Base-by-base conservation (phyloP, 1,140 invertebrate species). In the Zaprionus tsacasi region DNA sequence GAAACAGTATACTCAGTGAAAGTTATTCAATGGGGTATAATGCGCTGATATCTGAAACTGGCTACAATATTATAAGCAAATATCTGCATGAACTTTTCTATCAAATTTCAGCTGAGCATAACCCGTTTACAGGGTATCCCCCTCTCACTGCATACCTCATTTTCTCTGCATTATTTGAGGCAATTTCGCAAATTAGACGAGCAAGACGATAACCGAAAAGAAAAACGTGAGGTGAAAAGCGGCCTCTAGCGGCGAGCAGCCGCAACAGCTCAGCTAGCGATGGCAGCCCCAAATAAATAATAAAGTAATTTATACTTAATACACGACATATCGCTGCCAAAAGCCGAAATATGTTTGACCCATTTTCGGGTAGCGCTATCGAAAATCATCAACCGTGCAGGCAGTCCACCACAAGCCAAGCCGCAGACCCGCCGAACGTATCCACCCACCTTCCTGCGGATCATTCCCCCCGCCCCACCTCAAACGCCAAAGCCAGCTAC, bases 221-320 rank as follows among this genome's bases (percentile, higher is more conserved):
- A 6, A 72, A 67, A 72, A 58, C 70, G 63, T 71, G 63, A 43
- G 38, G 10, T 40, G 55, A 33, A 33, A 56, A 55, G 48, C 50
- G 61, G 30, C 35, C 17, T 58, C 17, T 17, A 21, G 38, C 57
- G n/a, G 40, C 35, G 25, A 21, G 48, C n/a, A 7, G 27, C 10
- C 13, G 30, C 11, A 56, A 48, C 10, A 15, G 36, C 30, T 17
- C 27, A 3, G 27, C 50, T 10, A 57, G 17, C 38, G 27, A 17
- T 21, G 45, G n/a, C 60, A 54, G 43, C 13, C 11, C 27, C 76
- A 75, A 82, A 79, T 76, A 76, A 79, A 79, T 82, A 82, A 81
- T 82, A 76, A 79, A 82, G 72, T 82, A 82, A 82, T 82, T 69
- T 82, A 69, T 70, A 78, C 65, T 69, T 69, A 65, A 75, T 75